These are phyloP conservation scores for Phylloscopus collybita DNA, from an alignment of 2,797 vertebrate species.

Conservation along the genomic window DNA sequence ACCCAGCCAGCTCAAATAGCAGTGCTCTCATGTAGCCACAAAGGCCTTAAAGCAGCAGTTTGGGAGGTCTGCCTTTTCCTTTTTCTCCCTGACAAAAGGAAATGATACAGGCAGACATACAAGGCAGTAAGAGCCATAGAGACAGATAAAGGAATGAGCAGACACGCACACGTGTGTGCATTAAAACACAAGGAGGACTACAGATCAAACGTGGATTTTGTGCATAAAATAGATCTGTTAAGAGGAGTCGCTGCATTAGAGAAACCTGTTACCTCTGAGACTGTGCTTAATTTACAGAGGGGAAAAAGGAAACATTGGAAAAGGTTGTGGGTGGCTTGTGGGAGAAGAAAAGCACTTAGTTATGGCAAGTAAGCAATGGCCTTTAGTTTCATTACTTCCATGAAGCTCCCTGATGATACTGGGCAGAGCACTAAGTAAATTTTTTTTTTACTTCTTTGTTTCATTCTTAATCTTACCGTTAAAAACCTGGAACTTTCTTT, in stretches of 20 bases:
- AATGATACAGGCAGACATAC: background rate
- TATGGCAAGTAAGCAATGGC: background rate
- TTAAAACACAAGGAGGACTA: background rate
- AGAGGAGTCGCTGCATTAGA: background rate
- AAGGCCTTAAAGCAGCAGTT: background rate
- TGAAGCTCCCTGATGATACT: background rate
- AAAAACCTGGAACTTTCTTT: background rate
- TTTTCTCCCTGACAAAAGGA: background rate
- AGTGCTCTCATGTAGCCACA: background rate
- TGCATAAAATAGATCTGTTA: background rate
- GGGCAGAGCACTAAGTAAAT: background rate
- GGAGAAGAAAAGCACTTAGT: background rate
- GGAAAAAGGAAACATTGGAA: background rate
- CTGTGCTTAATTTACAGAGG: background rate
- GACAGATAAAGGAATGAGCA: background rate
- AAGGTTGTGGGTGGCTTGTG: background rate
- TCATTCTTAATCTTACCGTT: background rate
- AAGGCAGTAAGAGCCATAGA: background rate
- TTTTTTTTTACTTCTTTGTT: background rate
- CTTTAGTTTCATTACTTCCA: background rate
- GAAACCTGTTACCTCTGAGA: background rate
- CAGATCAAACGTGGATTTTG: background rate
- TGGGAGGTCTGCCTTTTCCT: background rate
- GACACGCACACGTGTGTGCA: fast-evolving
- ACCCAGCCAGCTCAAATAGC: background rate